Evolutionary conservation across 2,113 vertebrate species (phyloP).

Genomic region (Tragelaphus strepsiceros): DNA sequence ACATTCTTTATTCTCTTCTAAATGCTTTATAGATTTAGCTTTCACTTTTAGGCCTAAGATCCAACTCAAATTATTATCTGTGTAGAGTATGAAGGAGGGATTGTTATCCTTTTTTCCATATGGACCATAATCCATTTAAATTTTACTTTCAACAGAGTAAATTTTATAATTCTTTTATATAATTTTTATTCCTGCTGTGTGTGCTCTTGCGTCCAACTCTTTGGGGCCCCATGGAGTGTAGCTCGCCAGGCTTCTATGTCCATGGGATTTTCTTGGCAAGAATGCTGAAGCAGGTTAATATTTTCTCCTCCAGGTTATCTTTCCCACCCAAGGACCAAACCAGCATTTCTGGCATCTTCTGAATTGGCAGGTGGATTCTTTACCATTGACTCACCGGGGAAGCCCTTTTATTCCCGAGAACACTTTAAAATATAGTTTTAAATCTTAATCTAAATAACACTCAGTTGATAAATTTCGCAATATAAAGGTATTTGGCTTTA

Average conservation of each 20-base stretch:
- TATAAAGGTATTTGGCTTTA: neutral
- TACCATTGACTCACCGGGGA: neutral
- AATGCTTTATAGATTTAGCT: neutral
- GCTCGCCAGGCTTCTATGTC: neutral
- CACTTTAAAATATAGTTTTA: neutral
- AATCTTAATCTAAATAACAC: neutral
- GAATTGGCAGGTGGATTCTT: neutral
- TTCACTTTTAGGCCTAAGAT: neutral
- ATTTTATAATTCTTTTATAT: neutral
- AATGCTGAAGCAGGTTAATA: neutral
- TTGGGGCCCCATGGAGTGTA: neutral
- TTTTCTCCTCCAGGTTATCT: neutral
- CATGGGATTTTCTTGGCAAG: neutral
- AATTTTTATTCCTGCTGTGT: neutral
- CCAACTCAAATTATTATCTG: neutral
- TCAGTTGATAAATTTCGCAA: neutral
- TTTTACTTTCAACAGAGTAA: neutral
- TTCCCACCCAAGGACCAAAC: neutral
- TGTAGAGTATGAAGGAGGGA: neutral
- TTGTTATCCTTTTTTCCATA: neutral
- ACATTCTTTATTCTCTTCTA: neutral
- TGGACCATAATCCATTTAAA: neutral
- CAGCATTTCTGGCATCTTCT: neutral
- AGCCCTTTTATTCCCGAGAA: neutral
- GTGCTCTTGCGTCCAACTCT: neutral